phyloP scores from a whole-genome alignment of 2,113 vertebrate genomes.

The Speoplatyrhinus poulsoni region DNA sequence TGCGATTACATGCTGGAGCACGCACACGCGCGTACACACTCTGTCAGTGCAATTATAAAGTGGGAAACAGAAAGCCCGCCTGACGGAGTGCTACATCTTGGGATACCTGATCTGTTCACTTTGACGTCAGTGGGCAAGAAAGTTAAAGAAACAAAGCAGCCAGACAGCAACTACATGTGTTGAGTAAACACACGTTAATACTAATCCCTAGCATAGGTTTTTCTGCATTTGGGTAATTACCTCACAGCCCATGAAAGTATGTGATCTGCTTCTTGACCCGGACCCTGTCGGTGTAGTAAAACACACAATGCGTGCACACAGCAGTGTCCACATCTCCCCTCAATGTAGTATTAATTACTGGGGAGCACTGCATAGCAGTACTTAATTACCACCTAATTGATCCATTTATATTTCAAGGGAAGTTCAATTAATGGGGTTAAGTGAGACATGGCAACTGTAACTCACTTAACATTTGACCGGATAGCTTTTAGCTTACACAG shows the following conservation, averaged over 20 bases:
- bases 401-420: conserved; percentile 69
- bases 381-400: conserved; percentile 78
- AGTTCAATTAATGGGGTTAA: conserved; percentile 73
- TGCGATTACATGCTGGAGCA: conserved; percentile 65
- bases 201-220: conserved; percentile 56
- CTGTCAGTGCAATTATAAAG: conserved; percentile 73
- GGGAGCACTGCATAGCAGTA: conserved; percentile 67
- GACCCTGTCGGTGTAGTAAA: not conserved
- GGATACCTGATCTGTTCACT: conserved; percentile 74
- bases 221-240: conserved; percentile 43
- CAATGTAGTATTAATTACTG: conserved; percentile 75
- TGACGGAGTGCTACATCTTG: conserved; percentile 70
- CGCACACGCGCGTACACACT: conserved; percentile 49
- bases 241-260: conserved; percentile 15
- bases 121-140: conserved; percentile 75
- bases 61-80: conserved; percentile 64
- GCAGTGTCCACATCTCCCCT: conserved; percentile 56
- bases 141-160: conserved; percentile 73
- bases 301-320: conserved; percentile 13
- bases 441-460: conserved; percentile 66
- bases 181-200: conserved; percentile 77
- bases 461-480: conserved; percentile 72
- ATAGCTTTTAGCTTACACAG: conserved; percentile 64
- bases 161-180: conserved; percentile 67
- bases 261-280: conserved; percentile 16